phyloP scores from a whole-genome alignment of 2,797 vertebrate species.

The Aldrovandia affinis region DNA sequence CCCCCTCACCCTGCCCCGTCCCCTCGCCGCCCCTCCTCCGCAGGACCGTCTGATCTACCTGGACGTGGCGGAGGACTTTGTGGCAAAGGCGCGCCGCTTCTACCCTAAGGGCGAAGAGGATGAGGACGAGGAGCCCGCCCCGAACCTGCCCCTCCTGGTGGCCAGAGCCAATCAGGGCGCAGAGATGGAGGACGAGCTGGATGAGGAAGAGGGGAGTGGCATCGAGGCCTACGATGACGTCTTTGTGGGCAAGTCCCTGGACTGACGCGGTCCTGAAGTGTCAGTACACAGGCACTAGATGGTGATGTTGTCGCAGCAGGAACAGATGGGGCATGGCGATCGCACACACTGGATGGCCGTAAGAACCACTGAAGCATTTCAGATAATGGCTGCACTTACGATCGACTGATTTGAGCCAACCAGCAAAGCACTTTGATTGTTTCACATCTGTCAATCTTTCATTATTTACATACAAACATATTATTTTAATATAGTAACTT shows the following conservation, averaged over 20 bases:
- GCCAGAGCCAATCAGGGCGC: constrained; percentile 62
- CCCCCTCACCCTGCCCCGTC: neutral
- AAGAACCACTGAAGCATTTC: neutral
- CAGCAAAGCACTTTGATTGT: neutral
- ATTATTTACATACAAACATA: neutral
- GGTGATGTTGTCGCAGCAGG: constrained; percentile 43
- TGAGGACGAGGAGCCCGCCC: constrained; percentile 61
- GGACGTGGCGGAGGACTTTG: constrained; percentile 79
- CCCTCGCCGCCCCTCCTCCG: neutral
- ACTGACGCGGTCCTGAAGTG: constrained; percentile 18
- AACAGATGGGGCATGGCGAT: neutral
- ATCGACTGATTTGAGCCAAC: neutral
- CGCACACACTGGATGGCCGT: neutral
- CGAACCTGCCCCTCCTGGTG: constrained; percentile 74
- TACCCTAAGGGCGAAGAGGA: constrained; percentile 67
- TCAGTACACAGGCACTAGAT: constrained; percentile 58
- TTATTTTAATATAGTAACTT: neutral
- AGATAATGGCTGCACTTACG: neutral
- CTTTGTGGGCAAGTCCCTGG: constrained; percentile 43
- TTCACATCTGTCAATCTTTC: neutral
- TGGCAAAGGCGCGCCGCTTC: constrained; percentile 76
- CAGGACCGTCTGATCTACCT: constrained; percentile 82
- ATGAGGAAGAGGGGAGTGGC: constrained; percentile 44
- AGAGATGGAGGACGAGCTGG: constrained; percentile 32
- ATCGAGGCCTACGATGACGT: constrained; percentile 55